These are phyloP conservation scores for Amyelois transitella DNA, from an alignment of 1,140 invertebrate genomes.

Conservation along the genomic window DNA sequence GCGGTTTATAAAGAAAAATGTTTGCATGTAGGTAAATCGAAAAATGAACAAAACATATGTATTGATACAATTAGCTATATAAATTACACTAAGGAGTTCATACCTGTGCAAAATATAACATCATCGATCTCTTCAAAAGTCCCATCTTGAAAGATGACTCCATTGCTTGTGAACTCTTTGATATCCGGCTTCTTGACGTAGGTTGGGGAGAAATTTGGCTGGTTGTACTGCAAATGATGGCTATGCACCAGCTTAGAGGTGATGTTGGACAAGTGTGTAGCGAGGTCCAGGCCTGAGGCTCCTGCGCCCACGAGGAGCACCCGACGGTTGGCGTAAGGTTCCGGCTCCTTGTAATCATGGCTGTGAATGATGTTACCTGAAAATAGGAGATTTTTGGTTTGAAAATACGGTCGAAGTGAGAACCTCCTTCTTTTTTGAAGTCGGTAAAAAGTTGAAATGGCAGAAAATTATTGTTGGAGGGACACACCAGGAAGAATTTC, in stretches of 20 bases:
- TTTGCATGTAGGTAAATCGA: too few species aligned
- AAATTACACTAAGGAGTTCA: neutral
- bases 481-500: too few species aligned
- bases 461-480: too few species aligned
- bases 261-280: slow-evolving; percentile 82
- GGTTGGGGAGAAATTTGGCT: slow-evolving; percentile 77
- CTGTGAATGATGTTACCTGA: slow-evolving; percentile 80
- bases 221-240: slow-evolving; percentile 76
- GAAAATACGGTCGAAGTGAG: too few species aligned
- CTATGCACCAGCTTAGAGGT: slow-evolving; percentile 80
- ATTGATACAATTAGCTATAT: too few species aligned
- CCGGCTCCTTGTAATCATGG: slow-evolving; percentile 86
- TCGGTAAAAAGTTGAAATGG: too few species aligned
- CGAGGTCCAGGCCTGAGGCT: slow-evolving; percentile 89
- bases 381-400: slow-evolving; percentile 13
- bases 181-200: slow-evolving; percentile 81
- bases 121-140: slow-evolving; percentile 78
- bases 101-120: slow-evolving; percentile 88
- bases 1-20: too few species aligned
- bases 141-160: slow-evolving; percentile 78
- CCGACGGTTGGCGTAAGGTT: slow-evolving; percentile 77
- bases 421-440: too few species aligned
- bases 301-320: slow-evolving; percentile 90
- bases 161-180: slow-evolving; percentile 69
- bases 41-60: too few species aligned